Evolutionary conservation across 2,888 invertebrate genomes (phyloP).

Genomic region (Frankliniella fusca): DNA sequence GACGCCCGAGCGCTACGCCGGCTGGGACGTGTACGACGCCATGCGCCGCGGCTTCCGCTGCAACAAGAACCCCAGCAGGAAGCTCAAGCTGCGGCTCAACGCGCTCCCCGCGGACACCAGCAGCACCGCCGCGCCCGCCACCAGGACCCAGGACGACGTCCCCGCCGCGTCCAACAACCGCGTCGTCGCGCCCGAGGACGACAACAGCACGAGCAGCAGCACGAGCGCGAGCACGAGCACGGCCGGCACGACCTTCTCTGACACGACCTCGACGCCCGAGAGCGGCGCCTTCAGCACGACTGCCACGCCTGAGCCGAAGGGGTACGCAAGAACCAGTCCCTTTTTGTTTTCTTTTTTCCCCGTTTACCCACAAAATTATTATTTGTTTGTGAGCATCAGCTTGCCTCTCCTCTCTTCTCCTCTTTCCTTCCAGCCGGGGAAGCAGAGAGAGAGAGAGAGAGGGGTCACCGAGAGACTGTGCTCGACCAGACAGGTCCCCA

Average conservation of each 20-base stretch:
- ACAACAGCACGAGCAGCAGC: neutral
- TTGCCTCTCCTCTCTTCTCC: too few species aligned
- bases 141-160: neutral
- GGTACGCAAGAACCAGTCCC: neutral
- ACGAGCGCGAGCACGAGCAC: neutral
- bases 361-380: too few species aligned
- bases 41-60: constrained; percentile 11
- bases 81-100: neutral
- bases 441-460: too few species aligned
- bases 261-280: neutral
- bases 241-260: neutral
- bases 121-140: neutral
- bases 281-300: neutral
- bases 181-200: neutral
- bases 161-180: neutral
- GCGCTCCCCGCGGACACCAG: neutral
- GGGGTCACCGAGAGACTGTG: neutral
- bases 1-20: constrained; percentile 46
- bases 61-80: constrained; percentile 18
- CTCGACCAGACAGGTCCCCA: neutral
- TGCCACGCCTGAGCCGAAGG: neutral
- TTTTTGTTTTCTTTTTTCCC: too few species aligned
- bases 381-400: too few species aligned
- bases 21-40: constrained; percentile 15
- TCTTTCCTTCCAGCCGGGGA: too few species aligned